Evolutionary conservation across 1,140 invertebrate genomes (phyloP), one percentile per base, ranked within the genome.

Genomic region (Solen grandis): DNA sequence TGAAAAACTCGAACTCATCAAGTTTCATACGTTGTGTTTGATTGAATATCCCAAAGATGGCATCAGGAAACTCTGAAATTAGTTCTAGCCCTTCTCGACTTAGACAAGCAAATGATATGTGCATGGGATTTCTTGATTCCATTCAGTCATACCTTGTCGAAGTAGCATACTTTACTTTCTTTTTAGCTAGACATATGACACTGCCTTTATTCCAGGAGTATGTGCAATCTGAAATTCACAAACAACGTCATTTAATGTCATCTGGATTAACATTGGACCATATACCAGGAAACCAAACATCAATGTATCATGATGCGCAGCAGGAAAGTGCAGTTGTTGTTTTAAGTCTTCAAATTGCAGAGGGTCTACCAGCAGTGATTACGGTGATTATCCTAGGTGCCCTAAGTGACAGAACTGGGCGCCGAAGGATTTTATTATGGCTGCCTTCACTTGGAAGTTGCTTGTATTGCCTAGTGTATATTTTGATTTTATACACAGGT

Each of bases 191-290:
- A n/a, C 89, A 90, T 66, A 90, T 90, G 89, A 85, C 89, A 22
- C 62, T 90, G 22, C 89, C 89, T 0, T 75, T 90, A 31, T 90
- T 90, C 63, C 89, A 90, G 74, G 88, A 90, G 57, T 90, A 89
- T 83, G 88, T 90, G 2, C 84, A 87, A 60, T 62, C 84, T 0
- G 83, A 90, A 68, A 87, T 88, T 14, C 82, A 86, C 66, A 85
- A 80, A 74, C 85, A 89, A 50, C 85, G 84, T 72, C 66, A 85
- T 55, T 66, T 88, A 25, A 81, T 85, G 27, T 81, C 84, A 19
- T 50, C 76, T 38, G 82, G 72, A 54, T 52, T 85, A 3, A 35
- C 35, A 14, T 33, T 55, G 14, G 70, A 65, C 19, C 25, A 25
- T 31, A 85, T 69, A 19, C 36, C 50, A 14, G 60, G 60, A 14